Evolutionary conservation across 2,113 vertebrate genomes (phyloP).

Genomic region (Cebus imitator): DNA sequence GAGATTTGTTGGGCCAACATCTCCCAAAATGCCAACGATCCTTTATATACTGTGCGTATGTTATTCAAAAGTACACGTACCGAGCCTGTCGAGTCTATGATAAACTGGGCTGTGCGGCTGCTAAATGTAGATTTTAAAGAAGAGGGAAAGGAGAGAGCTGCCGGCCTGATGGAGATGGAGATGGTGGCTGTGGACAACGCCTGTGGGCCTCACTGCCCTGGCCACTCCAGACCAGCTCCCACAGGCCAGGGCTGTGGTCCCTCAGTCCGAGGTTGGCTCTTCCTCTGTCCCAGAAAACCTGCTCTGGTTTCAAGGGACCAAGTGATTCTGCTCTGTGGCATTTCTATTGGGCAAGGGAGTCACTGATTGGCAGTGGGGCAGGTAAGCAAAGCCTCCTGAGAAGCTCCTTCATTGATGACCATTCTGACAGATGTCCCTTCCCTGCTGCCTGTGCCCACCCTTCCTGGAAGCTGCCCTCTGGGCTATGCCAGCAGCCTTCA

Average conservation of each 20-base stretch:
- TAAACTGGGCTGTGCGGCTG: neutral
- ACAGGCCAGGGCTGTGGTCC: accelerated
- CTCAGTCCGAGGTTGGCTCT: neutral
- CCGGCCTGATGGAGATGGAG: accelerated
- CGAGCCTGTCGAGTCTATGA: too few relatives aligned
- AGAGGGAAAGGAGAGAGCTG: too few relatives aligned
- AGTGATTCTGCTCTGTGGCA: accelerated
- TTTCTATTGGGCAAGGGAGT: neutral
- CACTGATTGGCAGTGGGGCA: accelerated
- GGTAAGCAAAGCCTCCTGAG: neutral
- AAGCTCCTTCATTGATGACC: accelerated
- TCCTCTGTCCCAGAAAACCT: neutral
- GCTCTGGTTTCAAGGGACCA: neutral
- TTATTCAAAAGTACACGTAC: neutral
- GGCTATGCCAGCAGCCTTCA: neutral
- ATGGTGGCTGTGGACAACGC: neutral
- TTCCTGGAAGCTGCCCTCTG: neutral
- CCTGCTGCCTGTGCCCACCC: accelerated
- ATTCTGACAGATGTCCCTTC: accelerated
- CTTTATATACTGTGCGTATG: too few relatives aligned
- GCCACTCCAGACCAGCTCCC: neutral
- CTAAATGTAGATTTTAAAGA: neutral
- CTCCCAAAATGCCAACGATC: neutral
- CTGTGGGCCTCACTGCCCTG: neutral
- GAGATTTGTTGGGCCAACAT: neutral